Evolutionary conservation across 2,888 invertebrate genomes (phyloP).

Genomic region (Diploptera punctata): DNA sequence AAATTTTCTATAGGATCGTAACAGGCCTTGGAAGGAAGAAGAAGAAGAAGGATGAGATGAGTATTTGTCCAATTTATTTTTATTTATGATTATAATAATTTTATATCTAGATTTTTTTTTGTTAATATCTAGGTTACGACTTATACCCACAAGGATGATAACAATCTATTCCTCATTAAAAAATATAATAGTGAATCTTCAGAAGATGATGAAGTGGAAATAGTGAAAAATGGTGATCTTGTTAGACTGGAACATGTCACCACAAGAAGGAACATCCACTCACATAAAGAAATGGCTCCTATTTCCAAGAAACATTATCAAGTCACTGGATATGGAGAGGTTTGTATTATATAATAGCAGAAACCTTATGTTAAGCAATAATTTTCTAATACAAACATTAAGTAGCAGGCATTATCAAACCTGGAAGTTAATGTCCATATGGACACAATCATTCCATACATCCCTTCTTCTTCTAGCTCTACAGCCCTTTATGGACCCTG

Average conservation of each 20-base stretch:
- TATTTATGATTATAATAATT: too few relatives aligned
- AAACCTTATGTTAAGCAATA: not conserved
- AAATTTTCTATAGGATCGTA: too few relatives aligned
- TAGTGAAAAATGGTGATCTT: constrained; percentile 85
- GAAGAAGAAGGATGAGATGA: too few relatives aligned
- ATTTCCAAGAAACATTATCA: constrained; percentile 89
- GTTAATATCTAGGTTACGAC: constrained; percentile 86
- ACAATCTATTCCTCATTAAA: constrained; percentile 87
- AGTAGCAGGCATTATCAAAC: too few relatives aligned
- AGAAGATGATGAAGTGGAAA: constrained; percentile 55
- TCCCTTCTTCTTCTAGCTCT: too few relatives aligned
- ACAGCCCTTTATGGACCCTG: too few relatives aligned
- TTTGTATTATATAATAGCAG: constrained; percentile 51
- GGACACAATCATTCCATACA: too few relatives aligned
- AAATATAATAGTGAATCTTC: constrained; percentile 68
- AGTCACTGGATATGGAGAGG: constrained; percentile 93
- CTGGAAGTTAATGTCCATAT: too few relatives aligned
- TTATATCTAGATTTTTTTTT: too few relatives aligned
- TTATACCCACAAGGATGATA: constrained; percentile 96
- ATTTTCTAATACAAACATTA: not conserved
- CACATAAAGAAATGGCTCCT: constrained; percentile 88
- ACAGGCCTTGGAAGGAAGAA: too few relatives aligned
- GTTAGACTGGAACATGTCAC: constrained; percentile 84
- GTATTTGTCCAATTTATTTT: too few relatives aligned
- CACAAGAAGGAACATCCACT: constrained; percentile 88